These are phyloP conservation scores for Romanogobio albipinnatus DNA, from an alignment of 2,113 vertebrate genomes.

Conservation along the genomic window DNA sequence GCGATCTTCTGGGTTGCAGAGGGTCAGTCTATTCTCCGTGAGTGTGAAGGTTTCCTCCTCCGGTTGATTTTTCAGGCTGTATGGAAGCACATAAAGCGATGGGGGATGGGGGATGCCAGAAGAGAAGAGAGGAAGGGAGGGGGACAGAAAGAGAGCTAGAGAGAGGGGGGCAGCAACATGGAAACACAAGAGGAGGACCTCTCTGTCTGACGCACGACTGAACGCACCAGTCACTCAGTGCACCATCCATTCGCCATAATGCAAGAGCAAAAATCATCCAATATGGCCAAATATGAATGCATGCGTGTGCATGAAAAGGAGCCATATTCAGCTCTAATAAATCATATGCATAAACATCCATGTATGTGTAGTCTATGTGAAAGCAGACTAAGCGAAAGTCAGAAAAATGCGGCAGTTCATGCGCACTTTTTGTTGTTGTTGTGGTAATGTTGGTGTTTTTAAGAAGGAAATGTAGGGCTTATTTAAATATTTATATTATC, in stretches of 20 bases:
- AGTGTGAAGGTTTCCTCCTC: slow-evolving; percentile 56
- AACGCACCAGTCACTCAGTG: slow-evolving; percentile 32
- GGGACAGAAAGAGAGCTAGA: slow-evolving; percentile 6
- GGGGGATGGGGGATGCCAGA: slow-evolving; percentile 55
- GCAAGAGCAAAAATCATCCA: not conserved
- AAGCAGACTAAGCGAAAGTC: not conserved
- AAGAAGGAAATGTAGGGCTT: not conserved
- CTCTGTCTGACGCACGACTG: slow-evolving; percentile 48
- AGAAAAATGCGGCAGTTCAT: not conserved
- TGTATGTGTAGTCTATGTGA: not conserved
- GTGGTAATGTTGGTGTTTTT: not conserved
- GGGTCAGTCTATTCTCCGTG: slow-evolving; percentile 47
- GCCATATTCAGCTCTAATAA: not conserved
- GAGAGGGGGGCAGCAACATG: slow-evolving; percentile 36
- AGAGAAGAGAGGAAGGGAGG: slow-evolving; percentile 45
- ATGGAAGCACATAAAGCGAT: slow-evolving; percentile 51
- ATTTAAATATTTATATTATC: too few species aligned
- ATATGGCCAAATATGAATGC: not conserved
- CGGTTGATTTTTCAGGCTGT: slow-evolving; percentile 54
- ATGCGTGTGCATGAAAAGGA: not conserved
- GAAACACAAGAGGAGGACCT: slow-evolving; percentile 53
- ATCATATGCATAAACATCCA: not conserved
- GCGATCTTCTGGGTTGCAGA: slow-evolving; percentile 26
- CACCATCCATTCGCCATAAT: slow-evolving; percentile 16
- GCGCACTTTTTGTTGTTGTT: not conserved